Conservation (phyloP, 30 jellyfish, hydroid and myxozoan genomes). For the Hydra vulgaris region DNA sequence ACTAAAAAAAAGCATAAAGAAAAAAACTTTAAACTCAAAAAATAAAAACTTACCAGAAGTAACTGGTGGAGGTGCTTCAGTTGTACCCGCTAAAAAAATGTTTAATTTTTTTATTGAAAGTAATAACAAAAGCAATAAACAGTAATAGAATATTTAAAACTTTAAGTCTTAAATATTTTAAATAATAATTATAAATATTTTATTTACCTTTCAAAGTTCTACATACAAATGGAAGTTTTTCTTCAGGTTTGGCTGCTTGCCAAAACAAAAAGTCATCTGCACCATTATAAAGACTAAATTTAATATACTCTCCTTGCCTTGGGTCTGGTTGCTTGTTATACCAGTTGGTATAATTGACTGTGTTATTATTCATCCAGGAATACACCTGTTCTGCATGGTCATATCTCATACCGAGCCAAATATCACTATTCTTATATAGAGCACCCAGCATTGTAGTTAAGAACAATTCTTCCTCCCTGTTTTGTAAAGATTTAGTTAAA, state of each 20-base stretch:
- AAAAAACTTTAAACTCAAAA: not conserved
- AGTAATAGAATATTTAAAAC: too few species aligned
- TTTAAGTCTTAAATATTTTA: too few species aligned
- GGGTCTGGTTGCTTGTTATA: slow-evolving; percentile 91
- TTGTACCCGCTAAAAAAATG: slow-evolving; percentile 3
- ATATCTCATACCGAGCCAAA: slow-evolving; percentile 88
- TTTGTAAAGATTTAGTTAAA: not conserved
- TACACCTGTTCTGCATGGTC: slow-evolving; percentile 36
- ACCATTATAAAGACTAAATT: slow-evolving; percentile 47
- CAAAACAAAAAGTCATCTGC: slow-evolving; percentile 41
- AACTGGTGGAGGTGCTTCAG: slow-evolving; percentile 9
- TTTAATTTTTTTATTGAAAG: too few species aligned
- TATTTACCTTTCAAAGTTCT: slow-evolving; percentile 47
- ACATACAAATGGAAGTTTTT: slow-evolving; percentile 54
- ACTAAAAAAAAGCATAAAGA: too few species aligned
- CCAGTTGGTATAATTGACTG: slow-evolving; percentile 63
- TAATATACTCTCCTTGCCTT: slow-evolving; percentile 61
- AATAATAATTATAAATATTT: not conserved
- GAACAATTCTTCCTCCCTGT: slow-evolving; percentile 47
- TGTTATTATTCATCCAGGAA: slow-evolving; percentile 63
- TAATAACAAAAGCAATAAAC: too few species aligned
- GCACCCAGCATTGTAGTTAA: slow-evolving; percentile 51
- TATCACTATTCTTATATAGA: slow-evolving; percentile 30
- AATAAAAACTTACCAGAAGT: slow-evolving; percentile 1
- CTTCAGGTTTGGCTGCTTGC: slow-evolving; percentile 51